A percentile compares a stretch with the other conserved stretches of the same genome.
Conservation (phyloP, 2,797 vertebrate genomes). For the Leptoclinus maculatus region DNA sequence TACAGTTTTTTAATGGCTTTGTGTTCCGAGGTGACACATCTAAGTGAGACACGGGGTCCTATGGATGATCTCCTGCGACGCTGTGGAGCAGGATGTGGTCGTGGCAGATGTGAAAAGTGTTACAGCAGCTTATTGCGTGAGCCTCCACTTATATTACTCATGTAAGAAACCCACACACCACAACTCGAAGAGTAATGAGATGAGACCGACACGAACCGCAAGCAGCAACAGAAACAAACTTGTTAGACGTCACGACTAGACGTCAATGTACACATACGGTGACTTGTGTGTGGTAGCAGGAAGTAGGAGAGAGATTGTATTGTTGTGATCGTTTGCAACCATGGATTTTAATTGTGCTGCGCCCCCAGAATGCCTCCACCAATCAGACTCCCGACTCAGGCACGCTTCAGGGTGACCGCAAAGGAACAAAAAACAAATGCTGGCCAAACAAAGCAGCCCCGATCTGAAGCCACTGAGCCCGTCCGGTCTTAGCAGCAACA, state of each 20-base stretch:
- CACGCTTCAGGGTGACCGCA: conserved; percentile 74
- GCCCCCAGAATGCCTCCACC: conserved; percentile 55
- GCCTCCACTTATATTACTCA: conserved; percentile 22
- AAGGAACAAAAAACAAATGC: conserved; percentile 65
- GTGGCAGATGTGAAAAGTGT: conserved; percentile 27
- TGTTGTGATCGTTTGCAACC: conserved; percentile 29
- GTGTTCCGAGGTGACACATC: background rate
- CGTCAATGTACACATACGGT: conserved; percentile 44
- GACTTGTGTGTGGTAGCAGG: conserved; percentile 21
- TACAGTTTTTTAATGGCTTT: background rate
- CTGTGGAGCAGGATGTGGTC: conserved; percentile 45
- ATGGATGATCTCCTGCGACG: conserved; percentile 15
- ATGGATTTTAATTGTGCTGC: conserved; percentile 53
- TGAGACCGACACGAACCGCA: conserved; percentile 52
- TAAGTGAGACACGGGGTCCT: background rate
- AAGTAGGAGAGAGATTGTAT: background rate
- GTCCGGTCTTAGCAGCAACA: conserved; percentile 56
- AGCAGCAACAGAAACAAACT: conserved; percentile 33
- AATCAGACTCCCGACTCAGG: conserved; percentile 68
- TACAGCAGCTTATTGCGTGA: conserved; percentile 10
- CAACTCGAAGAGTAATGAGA: conserved; percentile 45
- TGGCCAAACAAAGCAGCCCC: conserved; percentile 59
- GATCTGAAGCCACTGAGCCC: conserved; percentile 53
- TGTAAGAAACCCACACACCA: conserved; percentile 44
- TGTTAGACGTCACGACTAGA: conserved; percentile 33